Conservation (phyloP, 2,888 invertebrate species). For the Netelia melanura region DNA sequence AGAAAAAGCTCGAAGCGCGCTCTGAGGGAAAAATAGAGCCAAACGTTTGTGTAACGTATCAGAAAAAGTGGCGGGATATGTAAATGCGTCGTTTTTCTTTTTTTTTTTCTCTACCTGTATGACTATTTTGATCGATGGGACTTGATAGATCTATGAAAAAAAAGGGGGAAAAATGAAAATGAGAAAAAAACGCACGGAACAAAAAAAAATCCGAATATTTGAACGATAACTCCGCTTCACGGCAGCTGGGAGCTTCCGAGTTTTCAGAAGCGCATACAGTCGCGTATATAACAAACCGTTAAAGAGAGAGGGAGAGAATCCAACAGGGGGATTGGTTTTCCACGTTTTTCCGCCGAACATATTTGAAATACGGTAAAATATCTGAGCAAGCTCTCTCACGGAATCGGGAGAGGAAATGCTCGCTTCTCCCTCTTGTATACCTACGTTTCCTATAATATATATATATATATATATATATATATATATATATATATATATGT, state of each 20-base stretch:
- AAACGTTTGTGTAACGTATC: neutral
- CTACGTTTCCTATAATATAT: constrained; percentile 30
- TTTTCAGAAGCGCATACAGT: constrained; percentile 30
- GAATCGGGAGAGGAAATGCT: constrained; percentile 42
- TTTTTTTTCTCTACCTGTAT: neutral
- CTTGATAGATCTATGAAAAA: constrained; percentile 29
- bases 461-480: constrained; percentile 11
- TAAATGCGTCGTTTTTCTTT: neutral
- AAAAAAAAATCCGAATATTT: constrained; percentile 44
- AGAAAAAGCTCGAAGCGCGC: too few relatives aligned
- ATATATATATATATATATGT: constrained; percentile 5
- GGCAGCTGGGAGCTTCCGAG: constrained; percentile 32
- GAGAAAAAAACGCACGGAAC: constrained; percentile 2
- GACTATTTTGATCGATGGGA: constrained; percentile 21
- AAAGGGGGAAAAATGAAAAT: constrained; percentile 4
- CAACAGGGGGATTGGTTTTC: constrained; percentile 62
- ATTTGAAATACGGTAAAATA: constrained; percentile 65
- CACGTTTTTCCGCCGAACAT: constrained; percentile 50
- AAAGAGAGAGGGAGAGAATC: constrained; percentile 22
- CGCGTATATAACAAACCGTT: neutral
- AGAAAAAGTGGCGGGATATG: neutral
- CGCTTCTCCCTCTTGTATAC: constrained; percentile 9
- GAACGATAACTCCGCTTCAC: constrained; percentile 50
- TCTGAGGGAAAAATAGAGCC: too few relatives aligned
- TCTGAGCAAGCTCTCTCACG: constrained; percentile 57